Base-by-base conservation (phyloP, 1,140 invertebrate species). In the Euura lappo region DNA sequence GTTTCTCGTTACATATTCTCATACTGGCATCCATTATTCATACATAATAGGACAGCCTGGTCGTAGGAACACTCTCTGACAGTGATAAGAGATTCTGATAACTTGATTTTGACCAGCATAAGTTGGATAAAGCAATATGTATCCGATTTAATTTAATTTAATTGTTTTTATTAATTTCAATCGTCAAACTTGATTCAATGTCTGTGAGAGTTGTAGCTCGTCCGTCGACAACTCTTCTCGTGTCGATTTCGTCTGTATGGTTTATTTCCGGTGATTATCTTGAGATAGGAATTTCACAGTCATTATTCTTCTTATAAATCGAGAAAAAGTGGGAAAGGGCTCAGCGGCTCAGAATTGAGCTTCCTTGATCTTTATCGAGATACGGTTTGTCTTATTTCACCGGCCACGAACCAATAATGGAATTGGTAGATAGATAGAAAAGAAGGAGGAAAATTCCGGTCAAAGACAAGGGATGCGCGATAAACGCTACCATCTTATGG, bases 1-100 rank as follows among this genome's bases (percentile, higher is more conserved):
- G 80, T 85, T 83, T 82, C 85, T 87, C 85, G 84, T 86, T 87
- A 86, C 84, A 81, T 83, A 86, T 83, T 85, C 80, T 84, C 84
- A 84, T 80, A 83, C 78, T 74, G 75, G 77, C 81, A 86, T 86
- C 80, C 82, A 87, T 86, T 86, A 87, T 87, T 85, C 84, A 87
- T 84, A 60, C 8, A 60, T 5, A 79, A 84, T 77, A 75, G 76
- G 75, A 72, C 76, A 71, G 72, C 71, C 75, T 75, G 75, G 72
- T 75, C 77, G 75, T 74, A 60, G 51, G 51, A 8, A 60, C 51
- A 74, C 72, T 60, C 67, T 74, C 78, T 79, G 80, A 84, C 81
- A 82, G 80, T 83, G 78, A 28, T 74, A 78, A 74, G 75, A 79
- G 76, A 80, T 81, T 72, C 75, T 79, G 76, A 73, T 76, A 79